Conservation (phyloP, 2,888 invertebrate genomes). For the Phania funesta region DNA sequence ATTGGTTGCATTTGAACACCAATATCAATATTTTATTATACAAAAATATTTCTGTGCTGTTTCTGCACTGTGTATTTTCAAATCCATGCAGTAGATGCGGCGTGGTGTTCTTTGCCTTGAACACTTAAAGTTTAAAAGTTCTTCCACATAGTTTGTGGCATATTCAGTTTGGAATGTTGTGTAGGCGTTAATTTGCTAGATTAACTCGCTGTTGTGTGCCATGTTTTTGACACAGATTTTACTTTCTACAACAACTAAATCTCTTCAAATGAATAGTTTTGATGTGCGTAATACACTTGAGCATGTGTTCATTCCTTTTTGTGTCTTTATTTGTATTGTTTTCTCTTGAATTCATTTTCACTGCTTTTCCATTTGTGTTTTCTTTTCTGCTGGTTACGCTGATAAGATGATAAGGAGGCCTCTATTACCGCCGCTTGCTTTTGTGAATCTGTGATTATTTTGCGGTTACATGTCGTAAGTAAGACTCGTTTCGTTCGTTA, state of each 20-base stretch:
- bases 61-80: background rate
- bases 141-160: background rate
- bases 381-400: too few species aligned
- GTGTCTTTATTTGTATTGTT: background rate
- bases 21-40: too few species aligned
- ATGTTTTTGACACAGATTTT: slow-evolving; percentile 49
- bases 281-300: slow-evolving; percentile 35
- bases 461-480: slow-evolving; percentile 44
- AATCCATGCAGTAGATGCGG: background rate
- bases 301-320: slow-evolving; percentile 41
- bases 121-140: background rate
- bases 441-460: slow-evolving; percentile 43
- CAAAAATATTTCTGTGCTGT: too few species aligned
- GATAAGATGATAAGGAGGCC: slow-evolving; percentile 39
- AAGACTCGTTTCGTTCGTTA: slow-evolving; percentile 46
- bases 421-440: slow-evolving; percentile 19
- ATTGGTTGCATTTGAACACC: too few species aligned
- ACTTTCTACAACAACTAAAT: slow-evolving; percentile 19
- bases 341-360: slow-evolving; percentile 28
- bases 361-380: slow-evolving; percentile 11
- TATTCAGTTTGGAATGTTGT: slow-evolving; percentile 3
- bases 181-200: slow-evolving; percentile 57
- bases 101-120: background rate
- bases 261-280: slow-evolving; percentile 4
- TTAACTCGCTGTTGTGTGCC: slow-evolving; percentile 52